Evolutionary conservation across 1,140 invertebrate genomes (phyloP).

Genomic region (Fopius arisanus): DNA sequence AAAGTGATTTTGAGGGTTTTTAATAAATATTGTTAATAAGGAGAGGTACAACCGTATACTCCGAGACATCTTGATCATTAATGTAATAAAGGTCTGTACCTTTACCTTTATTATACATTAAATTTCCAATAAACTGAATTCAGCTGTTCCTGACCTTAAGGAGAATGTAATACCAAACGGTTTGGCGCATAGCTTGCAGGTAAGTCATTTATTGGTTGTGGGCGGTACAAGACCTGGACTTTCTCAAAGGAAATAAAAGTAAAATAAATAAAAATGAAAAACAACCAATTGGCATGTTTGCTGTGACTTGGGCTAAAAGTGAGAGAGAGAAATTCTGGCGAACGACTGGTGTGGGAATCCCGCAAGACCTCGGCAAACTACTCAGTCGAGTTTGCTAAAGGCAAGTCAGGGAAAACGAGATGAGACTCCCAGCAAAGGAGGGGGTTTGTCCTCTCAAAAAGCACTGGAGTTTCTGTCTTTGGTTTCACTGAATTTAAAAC

Average conservation of each 20-base stretch:
- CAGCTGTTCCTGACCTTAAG: background rate
- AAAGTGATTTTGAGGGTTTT: no score
- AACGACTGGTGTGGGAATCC: background rate
- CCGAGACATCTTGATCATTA: background rate
- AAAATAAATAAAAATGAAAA: background rate
- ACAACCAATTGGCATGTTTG: conserved; percentile 1
- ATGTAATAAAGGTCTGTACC: background rate
- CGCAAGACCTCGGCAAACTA: background rate
- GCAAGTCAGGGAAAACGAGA: background rate
- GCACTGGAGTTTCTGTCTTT: background rate
- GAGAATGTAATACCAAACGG: background rate
- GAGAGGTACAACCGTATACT: background rate
- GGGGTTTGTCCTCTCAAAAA: background rate
- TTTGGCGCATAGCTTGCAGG: background rate
- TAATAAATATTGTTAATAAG: background rate
- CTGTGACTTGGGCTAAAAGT: background rate
- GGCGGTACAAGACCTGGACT: background rate
- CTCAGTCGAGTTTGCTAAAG: background rate
- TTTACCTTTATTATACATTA: no score
- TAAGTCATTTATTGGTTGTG: background rate
- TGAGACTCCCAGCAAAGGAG: background rate
- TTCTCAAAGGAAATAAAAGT: background rate
- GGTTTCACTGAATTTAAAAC: no score
- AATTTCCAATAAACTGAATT: background rate
- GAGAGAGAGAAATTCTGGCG: background rate